A percentile compares a stretch with the other conserved stretches of the same genome.
phyloP scores from a whole-genome alignment of 2,797 vertebrate genomes.

The Sebastes umbrosus region DNA sequence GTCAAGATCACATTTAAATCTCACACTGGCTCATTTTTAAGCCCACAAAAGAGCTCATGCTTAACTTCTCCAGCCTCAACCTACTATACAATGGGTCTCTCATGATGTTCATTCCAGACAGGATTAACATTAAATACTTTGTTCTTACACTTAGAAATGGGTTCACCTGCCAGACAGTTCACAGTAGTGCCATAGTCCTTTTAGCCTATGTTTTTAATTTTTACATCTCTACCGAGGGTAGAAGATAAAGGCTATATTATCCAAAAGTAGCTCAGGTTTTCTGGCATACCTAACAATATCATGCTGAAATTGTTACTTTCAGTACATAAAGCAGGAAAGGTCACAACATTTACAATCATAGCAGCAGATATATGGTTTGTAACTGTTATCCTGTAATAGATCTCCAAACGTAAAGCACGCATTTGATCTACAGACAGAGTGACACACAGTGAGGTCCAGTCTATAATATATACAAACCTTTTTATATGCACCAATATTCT shows the following conservation, averaged over 20 bases:
- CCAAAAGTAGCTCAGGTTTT: not conserved
- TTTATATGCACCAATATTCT: not conserved
- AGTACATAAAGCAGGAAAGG: not conserved
- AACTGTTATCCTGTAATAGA: not conserved
- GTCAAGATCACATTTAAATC: constrained; percentile 32
- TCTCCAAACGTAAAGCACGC: not conserved
- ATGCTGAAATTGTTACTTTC: not conserved
- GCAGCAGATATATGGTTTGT: not conserved
- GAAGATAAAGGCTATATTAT: not conserved
- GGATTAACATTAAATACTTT: constrained; percentile 17
- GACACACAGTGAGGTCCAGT: not conserved
- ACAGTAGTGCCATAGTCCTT: not conserved
- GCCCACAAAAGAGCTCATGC: constrained; percentile 2
- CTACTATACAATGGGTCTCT: not conserved
- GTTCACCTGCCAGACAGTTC: not conserved
- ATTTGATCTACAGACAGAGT: not conserved
- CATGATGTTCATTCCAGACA: constrained; percentile 4
- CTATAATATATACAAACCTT: not conserved
- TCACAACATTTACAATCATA: not conserved
- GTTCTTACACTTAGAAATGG: constrained; percentile 14
- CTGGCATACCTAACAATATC: not conserved
- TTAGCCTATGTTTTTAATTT: not conserved
- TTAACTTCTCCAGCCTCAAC: constrained; percentile 5
- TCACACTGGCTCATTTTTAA: constrained; percentile 13
- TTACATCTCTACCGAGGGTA: not conserved